Evolutionary conservation across 2,888 invertebrate species (phyloP).

Genomic region (Chrysolina oricalcia): DNA sequence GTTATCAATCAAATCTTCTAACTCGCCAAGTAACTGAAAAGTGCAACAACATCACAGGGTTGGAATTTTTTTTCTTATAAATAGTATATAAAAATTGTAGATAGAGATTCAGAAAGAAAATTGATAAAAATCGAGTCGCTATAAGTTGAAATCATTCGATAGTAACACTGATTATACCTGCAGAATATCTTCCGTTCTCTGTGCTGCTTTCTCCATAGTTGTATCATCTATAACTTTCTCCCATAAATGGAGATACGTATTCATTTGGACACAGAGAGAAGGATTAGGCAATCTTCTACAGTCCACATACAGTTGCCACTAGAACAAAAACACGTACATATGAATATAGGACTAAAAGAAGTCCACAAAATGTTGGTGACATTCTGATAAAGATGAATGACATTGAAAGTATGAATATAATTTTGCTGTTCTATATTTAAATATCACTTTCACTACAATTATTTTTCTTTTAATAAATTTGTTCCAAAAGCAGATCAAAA

Average conservation of each 20-base stretch:
- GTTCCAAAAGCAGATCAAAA: no score
- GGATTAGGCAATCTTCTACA: constrained; percentile 76
- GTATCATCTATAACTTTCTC: constrained; percentile 69
- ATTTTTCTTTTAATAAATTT: no score
- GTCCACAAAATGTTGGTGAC: no score
- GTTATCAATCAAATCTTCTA: constrained; percentile 64
- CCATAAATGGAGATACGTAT: constrained; percentile 75
- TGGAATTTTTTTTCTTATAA: no score
- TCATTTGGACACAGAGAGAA: constrained; percentile 71
- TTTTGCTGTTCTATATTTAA: no score
- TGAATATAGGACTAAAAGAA: not conserved
- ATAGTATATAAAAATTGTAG: no score
- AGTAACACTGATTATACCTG: constrained; percentile 14
- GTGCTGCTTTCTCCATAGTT: constrained; percentile 68
- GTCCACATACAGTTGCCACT: constrained; percentile 75
- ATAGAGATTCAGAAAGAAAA: no score
- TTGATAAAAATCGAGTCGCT: no score
- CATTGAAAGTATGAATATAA: no score
- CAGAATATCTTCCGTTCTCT: constrained; percentile 71
- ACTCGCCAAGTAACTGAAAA: constrained; percentile 61
- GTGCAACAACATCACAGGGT: not conserved
- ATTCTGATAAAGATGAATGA: no score
- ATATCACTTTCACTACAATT: no score
- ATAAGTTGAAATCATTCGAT: no score
- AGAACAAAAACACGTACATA: constrained; percentile 27